phyloP scores from a whole-genome alignment of 2,797 vertebrate species.

The Amphiprion clarkii region DNA sequence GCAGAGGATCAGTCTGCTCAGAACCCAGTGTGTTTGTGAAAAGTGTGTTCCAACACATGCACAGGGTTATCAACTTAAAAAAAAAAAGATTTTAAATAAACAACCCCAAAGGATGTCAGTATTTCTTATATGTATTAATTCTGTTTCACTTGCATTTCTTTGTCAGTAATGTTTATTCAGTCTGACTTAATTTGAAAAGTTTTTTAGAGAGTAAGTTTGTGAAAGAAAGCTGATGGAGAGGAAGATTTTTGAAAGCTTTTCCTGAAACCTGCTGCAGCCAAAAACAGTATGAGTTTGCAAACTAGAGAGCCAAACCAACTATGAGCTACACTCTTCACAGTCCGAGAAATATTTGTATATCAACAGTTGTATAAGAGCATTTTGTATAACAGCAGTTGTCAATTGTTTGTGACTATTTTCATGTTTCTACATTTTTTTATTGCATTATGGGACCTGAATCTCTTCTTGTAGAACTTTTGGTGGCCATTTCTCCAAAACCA shows the following conservation, averaged over 20 bases:
- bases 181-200: background rate
- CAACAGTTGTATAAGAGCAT: too few relatives aligned
- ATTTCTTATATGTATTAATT: background rate
- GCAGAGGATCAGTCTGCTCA: constrained; percentile 29
- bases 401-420: too few relatives aligned
- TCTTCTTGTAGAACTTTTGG: too few relatives aligned
- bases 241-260: background rate
- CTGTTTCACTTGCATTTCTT: background rate
- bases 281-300: background rate
- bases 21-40: constrained; percentile 35
- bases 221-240: background rate
- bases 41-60: constrained; percentile 25
- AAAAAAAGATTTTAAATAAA: too few relatives aligned
- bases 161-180: background rate
- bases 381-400: too few relatives aligned
- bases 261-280: background rate
- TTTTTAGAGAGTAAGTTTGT: background rate
- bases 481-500: too few relatives aligned
- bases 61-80: background rate
- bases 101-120: too few relatives aligned
- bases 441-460: too few relatives aligned
- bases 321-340: background rate
- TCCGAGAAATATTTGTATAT: too few relatives aligned
- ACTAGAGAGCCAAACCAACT: background rate
- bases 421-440: too few relatives aligned